Conservation (phyloP, 1,140 invertebrate species). For the Lordiphosa collinella region DNA sequence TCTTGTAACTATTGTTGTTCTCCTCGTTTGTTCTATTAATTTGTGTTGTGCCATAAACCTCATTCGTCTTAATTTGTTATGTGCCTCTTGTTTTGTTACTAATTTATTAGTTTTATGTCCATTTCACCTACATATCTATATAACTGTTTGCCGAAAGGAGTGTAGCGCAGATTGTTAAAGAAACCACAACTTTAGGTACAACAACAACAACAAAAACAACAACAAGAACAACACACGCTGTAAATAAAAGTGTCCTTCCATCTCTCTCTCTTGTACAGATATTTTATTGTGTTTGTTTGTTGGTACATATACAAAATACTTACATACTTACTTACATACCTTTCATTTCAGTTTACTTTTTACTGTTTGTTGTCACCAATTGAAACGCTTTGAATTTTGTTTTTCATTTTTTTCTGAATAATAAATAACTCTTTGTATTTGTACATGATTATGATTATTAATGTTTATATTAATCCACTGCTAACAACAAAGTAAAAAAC, state of each 20-base stretch:
- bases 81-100: slow-evolving; percentile 43
- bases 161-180: slow-evolving; percentile 11
- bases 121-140: slow-evolving; percentile 21
- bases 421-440: slow-evolving; percentile 67
- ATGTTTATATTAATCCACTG: slow-evolving; percentile 73
- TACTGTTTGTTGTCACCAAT: slow-evolving; percentile 69
- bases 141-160: slow-evolving; percentile 11
- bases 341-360: slow-evolving; percentile 50
- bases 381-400: slow-evolving; percentile 66
- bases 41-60: slow-evolving; percentile 69
- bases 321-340: slow-evolving; percentile 46
- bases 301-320: slow-evolving; percentile 26
- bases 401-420: slow-evolving; percentile 44
- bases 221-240: slow-evolving; percentile 62
- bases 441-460: slow-evolving; percentile 71
- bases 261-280: slow-evolving; percentile 71
- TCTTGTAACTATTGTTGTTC: slow-evolving; percentile 37
- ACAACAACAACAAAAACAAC: slow-evolving; percentile 29
- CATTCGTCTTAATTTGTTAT: slow-evolving; percentile 75
- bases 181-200: slow-evolving; percentile 2
- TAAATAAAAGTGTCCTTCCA: slow-evolving; percentile 66
- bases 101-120: slow-evolving; percentile 52
- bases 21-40: slow-evolving; percentile 65
- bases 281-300: slow-evolving; percentile 72
- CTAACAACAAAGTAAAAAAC: slow-evolving; percentile 62